Conservation (phyloP, 2,888 invertebrate species). For the Magallana nippona region DNA sequence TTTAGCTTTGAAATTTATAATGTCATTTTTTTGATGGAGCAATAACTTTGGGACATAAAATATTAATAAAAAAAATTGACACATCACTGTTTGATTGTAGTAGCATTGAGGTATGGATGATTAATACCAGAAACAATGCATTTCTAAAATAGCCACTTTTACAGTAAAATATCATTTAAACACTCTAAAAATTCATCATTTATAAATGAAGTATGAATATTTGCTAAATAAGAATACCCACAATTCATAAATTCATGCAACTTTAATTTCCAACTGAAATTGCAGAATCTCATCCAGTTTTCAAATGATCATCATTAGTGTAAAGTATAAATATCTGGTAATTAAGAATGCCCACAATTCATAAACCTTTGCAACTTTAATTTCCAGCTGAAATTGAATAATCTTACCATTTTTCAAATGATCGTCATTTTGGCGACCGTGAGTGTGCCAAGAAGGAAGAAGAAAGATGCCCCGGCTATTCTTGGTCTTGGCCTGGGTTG, state of each 20-base stretch:
- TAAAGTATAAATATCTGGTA: too few relatives aligned
- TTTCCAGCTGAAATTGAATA: conserved; percentile 7
- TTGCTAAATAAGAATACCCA: too few relatives aligned
- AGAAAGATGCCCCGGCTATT: conserved; percentile 42
- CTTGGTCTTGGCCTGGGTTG: conserved; percentile 37
- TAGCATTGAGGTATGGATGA: not conserved
- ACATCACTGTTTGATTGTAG: not conserved
- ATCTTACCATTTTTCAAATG: conserved; percentile 26
- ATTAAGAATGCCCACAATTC: not conserved
- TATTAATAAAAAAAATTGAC: conserved; percentile 18
- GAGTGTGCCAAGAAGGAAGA: conserved; percentile 48
- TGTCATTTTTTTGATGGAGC: conserved; percentile 11
- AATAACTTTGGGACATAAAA: conserved; percentile 8
- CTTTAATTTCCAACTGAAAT: not conserved
- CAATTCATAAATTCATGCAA: not conserved
- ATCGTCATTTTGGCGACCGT: conserved; percentile 39
- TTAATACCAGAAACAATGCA: not conserved
- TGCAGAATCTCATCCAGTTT: conserved; percentile 17
- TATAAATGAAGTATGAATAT: too few relatives aligned
- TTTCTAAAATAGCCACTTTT: not conserved
- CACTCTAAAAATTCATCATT: too few relatives aligned
- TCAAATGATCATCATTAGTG: not conserved
- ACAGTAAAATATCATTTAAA: not conserved
- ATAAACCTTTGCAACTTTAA: not conserved
- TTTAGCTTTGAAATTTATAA: conserved; percentile 4